Evolutionary conservation across 30 jellyfish, hydroid and myxozoan species (phyloP).

Genomic region (Aurelia aurita complex sp. Pacific): DNA sequence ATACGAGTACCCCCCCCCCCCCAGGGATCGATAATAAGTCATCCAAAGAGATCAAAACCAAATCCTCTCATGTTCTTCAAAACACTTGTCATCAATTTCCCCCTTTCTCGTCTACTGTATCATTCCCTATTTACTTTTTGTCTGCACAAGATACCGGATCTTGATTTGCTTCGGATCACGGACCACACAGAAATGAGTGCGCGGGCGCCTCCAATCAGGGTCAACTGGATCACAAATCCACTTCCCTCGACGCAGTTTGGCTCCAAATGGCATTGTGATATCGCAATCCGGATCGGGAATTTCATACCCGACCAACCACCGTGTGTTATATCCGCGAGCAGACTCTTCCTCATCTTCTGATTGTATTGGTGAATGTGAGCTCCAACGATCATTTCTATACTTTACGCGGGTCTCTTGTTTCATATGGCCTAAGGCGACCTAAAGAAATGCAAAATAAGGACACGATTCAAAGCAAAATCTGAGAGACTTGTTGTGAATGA

Average conservation of each 20-base stretch:
- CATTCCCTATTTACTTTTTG: not conserved
- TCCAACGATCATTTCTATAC: not conserved
- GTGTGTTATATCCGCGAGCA: not conserved
- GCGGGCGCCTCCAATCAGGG: not conserved
- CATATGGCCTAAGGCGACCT: constrained; percentile 39
- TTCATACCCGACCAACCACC: not conserved
- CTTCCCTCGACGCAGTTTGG: constrained; percentile 30
- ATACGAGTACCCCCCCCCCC: too few species aligned
- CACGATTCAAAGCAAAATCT: too few species aligned
- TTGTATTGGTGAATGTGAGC: not conserved
- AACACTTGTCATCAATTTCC: too few species aligned
- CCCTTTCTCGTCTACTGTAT: too few species aligned
- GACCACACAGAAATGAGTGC: constrained; percentile 58
- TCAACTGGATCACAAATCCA: constrained; percentile 3
- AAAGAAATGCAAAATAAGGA: not conserved
- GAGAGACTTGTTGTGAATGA: too few species aligned
- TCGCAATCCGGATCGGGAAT: constrained; percentile 58
- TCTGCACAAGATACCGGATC: constrained; percentile 56
- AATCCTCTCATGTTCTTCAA: too few species aligned
- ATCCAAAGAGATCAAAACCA: too few species aligned
- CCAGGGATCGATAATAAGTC: too few species aligned
- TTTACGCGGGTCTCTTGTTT: not conserved
- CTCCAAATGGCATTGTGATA: constrained; percentile 61
- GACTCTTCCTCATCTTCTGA: not conserved
- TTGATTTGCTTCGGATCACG: constrained; percentile 62